Conservation (phyloP, 2,113 vertebrate species). For the Perca schrenkii region DNA sequence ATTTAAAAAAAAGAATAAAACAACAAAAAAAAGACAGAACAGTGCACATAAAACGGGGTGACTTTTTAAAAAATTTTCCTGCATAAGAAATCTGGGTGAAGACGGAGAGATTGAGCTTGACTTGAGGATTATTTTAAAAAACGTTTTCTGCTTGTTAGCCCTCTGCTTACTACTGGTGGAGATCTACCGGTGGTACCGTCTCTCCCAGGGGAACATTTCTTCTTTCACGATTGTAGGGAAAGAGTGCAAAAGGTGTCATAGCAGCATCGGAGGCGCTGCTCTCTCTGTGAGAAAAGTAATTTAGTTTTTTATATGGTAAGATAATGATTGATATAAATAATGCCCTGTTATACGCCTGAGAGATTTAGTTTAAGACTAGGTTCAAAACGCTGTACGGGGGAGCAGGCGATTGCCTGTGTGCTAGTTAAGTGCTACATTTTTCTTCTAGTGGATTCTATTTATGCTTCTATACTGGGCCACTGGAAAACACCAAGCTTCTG, state of each 20-base stretch:
- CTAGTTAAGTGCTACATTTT: constrained; percentile 82
- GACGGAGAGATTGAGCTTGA: constrained; percentile 89
- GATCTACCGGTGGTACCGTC: constrained; percentile 21
- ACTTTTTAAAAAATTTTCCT: constrained; percentile 74
- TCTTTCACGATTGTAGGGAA: constrained; percentile 73
- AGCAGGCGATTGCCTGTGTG: constrained; percentile 82
- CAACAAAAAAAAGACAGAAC: constrained; percentile 75
- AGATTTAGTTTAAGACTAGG: constrained; percentile 57
- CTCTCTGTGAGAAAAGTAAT: constrained; percentile 29
- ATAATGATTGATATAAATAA: constrained; percentile 73
- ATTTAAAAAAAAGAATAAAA: constrained; percentile 32
- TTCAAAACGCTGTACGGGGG: constrained; percentile 66
- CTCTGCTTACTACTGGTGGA: constrained; percentile 38
- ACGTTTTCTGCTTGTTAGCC: constrained; percentile 45
- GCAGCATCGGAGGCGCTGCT: constrained; percentile 40
- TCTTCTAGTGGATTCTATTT: constrained; percentile 63
- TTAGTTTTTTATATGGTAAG: constrained; percentile 36
- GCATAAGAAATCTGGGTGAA: constrained; percentile 87
- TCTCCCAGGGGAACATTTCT: constrained; percentile 39
- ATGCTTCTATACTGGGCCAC: constrained; percentile 66
- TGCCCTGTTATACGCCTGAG: constrained; percentile 81
- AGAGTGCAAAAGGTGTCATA: constrained; percentile 76
- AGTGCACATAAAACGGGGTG: constrained; percentile 91
- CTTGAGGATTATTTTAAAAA: constrained; percentile 86
- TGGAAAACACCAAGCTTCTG: constrained; percentile 47